Base-by-base conservation (phyloP, 2,113 vertebrate genomes). In the Malaclemys terrapin region DNA sequence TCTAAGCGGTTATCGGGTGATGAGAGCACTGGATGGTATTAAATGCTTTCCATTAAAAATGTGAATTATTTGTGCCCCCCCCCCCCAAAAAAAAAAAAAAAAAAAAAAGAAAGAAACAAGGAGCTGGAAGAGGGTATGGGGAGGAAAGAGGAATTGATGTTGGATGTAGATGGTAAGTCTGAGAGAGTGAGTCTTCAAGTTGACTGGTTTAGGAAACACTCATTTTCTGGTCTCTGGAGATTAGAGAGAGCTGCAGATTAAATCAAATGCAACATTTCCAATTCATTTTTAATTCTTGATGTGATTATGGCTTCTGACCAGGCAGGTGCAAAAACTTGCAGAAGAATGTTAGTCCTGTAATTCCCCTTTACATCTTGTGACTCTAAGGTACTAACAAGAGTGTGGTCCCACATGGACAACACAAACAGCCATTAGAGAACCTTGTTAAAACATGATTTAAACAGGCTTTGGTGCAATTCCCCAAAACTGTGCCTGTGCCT, bases 311-410 rank as follows among this genome's bases (percentile, higher is more conserved):
- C 27, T 94, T 82, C 20, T 65, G 81, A 88, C 69, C 69, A 79
- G 88, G 79, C 62, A 78, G 22, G 75, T 59, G 50, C 88, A 90
- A 80, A 80, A 89, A 94, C 75, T 95, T 91, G 85, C 82, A 92
- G 87, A 90, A 42, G 62, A 72, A 72, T 50, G 5, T 72, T 50
- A 94, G 86, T 49, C 47, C 24, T 56, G 31, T 38, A 42, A 49
- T 25, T 81, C 54, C 50, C 88, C 89, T 96, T 93, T 80, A 91
- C 1, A 91, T 91, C 91, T 50, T 56, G 52, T 96, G 92, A 90
- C 96, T 93, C 35, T 79, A 80, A 94, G 94, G 93, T 95, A 92
- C 20, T 31, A 45, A 87, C 93, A 89, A 92, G 93, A 82, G 84
- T 75, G 80, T 87, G 89, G 93, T 93, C 81, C 83, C 53, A 50